These are phyloP conservation scores for Pholis gunnellus DNA, from an alignment of 2,113 vertebrate genomes.

Conservation along the genomic window DNA sequence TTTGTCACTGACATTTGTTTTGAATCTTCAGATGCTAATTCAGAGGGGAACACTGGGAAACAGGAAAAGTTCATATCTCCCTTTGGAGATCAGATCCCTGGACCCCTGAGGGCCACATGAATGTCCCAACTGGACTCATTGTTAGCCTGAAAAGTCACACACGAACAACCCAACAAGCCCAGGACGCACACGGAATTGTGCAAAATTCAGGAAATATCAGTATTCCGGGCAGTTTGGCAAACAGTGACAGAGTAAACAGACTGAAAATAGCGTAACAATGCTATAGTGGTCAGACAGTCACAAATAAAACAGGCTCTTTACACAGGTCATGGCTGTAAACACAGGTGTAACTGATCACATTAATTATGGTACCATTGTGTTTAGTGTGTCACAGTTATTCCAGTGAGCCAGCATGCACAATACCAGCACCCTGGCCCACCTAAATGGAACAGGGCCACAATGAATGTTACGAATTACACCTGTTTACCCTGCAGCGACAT, in stretches of 20 bases:
- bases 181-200: background rate
- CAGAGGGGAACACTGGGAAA: conserved; percentile 25
- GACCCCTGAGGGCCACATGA: conserved; percentile 33
- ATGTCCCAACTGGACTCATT: conserved; percentile 13
- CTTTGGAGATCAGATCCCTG: conserved; percentile 44
- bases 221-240: conserved; percentile 7
- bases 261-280: conserved; percentile 7
- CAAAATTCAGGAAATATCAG: conserved; percentile 14
- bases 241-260: conserved; percentile 15
- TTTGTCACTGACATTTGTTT: conserved; percentile 43
- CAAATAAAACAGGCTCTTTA: background rate
- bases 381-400: no score
- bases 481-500: background rate
- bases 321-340: no score
- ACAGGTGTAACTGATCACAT: no score
- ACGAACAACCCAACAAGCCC: background rate
- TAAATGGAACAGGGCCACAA: no score
- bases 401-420: no score
- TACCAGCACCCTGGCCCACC: no score
- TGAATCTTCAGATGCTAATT: conserved; percentile 23
- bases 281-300: background rate
- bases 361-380: no score
- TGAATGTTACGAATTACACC: background rate
- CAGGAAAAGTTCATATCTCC: conserved; percentile 53
- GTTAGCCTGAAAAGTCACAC: background rate